Evolutionary conservation across 2,888 invertebrate genomes (phyloP).

Genomic region (Noctuana brunneofusca): DNA sequence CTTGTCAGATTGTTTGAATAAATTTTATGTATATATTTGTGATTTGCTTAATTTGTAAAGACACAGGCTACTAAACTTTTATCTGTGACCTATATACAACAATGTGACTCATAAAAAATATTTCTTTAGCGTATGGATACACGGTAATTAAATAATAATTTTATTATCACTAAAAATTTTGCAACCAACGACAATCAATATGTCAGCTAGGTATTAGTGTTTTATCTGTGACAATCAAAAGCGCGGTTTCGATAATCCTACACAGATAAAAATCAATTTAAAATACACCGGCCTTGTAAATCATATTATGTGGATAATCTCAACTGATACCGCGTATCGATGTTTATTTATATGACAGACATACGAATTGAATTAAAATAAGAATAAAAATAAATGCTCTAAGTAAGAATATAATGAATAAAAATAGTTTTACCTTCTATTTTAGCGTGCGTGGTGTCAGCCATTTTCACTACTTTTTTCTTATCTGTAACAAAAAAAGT

Average conservation of each 20-base stretch:
- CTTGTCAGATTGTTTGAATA: background rate
- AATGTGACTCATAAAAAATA: slow-evolving; percentile 13
- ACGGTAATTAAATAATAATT: slow-evolving; percentile 7
- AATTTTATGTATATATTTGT: slow-evolving; percentile 1
- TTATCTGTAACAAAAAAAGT: slow-evolving; percentile 42
- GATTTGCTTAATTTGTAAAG: background rate
- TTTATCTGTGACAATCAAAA: slow-evolving; percentile 22
- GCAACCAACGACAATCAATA: slow-evolving; percentile 11
- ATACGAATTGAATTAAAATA: too few species aligned
- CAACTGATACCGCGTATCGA: background rate
- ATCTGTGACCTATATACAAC: slow-evolving; percentile 24
- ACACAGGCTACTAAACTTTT: slow-evolving; percentile 19
- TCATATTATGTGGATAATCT: slow-evolving; percentile 13
- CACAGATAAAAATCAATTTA: slow-evolving; percentile 22
- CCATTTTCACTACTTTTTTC: slow-evolving; percentile 38
- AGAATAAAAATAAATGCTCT: too few species aligned
- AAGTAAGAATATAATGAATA: background rate
- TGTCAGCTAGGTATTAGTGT: slow-evolving; percentile 18
- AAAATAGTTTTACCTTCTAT: slow-evolving; percentile 41
- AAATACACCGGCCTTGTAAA: slow-evolving; percentile 12
- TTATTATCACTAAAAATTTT: slow-evolving; percentile 25
- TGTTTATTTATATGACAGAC: background rate
- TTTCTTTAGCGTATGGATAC: background rate
- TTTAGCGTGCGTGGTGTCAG: slow-evolving; percentile 43
- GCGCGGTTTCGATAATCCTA: slow-evolving; percentile 9